These are phyloP conservation scores for Rhincodon typus DNA, from an alignment of 2,797 vertebrate genomes.

Conservation along the genomic window DNA sequence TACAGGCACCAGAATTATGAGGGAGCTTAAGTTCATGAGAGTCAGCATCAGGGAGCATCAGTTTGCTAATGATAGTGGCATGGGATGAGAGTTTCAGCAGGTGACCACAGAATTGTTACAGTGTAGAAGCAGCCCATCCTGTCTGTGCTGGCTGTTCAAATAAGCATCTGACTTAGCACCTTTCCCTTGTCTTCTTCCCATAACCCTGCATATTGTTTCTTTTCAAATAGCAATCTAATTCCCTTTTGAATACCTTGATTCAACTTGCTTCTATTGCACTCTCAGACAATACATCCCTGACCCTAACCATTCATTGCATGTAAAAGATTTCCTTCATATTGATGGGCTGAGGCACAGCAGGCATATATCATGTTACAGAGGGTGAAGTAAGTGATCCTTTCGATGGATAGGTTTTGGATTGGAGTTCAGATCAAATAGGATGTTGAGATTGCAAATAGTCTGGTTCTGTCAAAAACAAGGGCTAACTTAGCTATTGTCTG, in stretches of 20 bases:
- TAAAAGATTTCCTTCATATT: no score
- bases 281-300: no score
- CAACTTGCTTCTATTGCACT: no score
- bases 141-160: no score
- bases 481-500: neutral
- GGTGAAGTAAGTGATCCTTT: neutral
- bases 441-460: neutral
- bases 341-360: neutral
- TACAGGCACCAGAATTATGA: neutral
- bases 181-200: no score
- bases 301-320: no score
- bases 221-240: no score
- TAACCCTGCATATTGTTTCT: no score
- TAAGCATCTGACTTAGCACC: no score
- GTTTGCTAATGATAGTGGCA: neutral
- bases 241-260: no score
- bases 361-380: neutral
- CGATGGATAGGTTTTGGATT: neutral
- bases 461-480: neutral
- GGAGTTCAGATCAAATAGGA: neutral
- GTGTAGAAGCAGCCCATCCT: no score
- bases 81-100: neutral
- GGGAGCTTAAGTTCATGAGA: neutral
- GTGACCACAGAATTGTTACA: no score
- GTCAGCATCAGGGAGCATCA: neutral